phyloP scores from a whole-genome alignment of 2,797 vertebrate species.

The Coregonus suidteri region DNA sequence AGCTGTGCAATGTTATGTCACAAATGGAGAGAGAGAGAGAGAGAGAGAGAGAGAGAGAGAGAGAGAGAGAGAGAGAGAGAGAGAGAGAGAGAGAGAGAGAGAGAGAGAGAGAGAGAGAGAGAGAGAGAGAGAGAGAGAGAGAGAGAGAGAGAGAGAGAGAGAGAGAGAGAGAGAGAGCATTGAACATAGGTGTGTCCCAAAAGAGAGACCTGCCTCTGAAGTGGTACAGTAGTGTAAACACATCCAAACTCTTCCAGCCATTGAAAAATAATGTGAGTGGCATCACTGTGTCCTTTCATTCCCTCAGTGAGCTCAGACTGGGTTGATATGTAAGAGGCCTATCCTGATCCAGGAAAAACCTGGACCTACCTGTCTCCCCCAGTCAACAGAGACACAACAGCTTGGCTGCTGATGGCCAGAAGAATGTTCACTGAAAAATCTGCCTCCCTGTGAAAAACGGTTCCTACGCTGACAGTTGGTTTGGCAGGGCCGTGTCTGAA shows the following conservation, averaged over 20 bases:
- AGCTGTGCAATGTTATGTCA: no score
- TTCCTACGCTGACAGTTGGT: slow-evolving; percentile 37
- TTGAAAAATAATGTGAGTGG: background rate
- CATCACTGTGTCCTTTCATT: slow-evolving; percentile 9
- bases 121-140: background rate
- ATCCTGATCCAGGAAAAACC: slow-evolving; percentile 1
- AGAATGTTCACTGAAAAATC: slow-evolving; percentile 17
- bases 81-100: background rate
- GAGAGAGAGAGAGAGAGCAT: no score
- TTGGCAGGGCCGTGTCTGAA: slow-evolving; percentile 33
- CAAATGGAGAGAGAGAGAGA: background rate
- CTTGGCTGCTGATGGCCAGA: slow-evolving; percentile 10
- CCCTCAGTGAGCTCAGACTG: slow-evolving; percentile 22
- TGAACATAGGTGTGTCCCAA: no score
- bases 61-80: no score
- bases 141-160: no score
- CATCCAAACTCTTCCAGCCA: no score
- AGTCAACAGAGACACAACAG: background rate
- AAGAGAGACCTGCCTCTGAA: no score
- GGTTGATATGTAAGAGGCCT: slow-evolving; percentile 15
- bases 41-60: background rate
- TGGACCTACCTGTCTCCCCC: slow-evolving; percentile 6
- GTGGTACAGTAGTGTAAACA: no score
- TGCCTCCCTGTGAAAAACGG: background rate
- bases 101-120: background rate